Conservation (phyloP, 2,797 vertebrate species). For the Sternotherus odoratus region DNA sequence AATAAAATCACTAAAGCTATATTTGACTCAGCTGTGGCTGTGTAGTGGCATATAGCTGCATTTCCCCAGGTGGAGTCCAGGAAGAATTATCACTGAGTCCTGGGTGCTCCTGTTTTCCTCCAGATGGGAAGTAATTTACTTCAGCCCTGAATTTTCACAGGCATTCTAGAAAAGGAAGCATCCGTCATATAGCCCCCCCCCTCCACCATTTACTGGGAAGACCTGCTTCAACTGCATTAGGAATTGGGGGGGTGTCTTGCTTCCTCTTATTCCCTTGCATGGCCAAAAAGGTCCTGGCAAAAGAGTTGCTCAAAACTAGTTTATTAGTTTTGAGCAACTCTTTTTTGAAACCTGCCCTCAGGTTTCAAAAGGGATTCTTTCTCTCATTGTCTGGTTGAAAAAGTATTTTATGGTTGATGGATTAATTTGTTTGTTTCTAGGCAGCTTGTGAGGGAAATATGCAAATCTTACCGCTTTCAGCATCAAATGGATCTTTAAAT, state of each 20-base stretch:
- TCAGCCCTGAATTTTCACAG: too few relatives aligned
- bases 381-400: background rate
- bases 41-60: background rate
- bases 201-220: background rate
- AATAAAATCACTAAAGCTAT: background rate
- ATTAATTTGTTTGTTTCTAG: slow-evolving; percentile 77
- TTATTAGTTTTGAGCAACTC: too few relatives aligned
- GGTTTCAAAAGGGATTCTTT: background rate
- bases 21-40: background rate
- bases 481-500: slow-evolving; percentile 74
- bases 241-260: background rate
- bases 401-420: background rate
- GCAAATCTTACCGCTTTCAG: slow-evolving; percentile 78
- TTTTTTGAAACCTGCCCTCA: too few relatives aligned
- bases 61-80: background rate
- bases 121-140: slow-evolving; percentile 10
- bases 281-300: background rate
- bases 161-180: background rate
- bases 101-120: background rate
- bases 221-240: background rate
- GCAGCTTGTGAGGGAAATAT: slow-evolving; percentile 96
- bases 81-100: background rate
- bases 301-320: background rate
- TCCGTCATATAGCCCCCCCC: background rate
- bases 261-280: background rate